These are phyloP conservation scores for Hypotaenidia okinawae DNA, from an alignment of 2,797 vertebrate genomes.

Conservation along the genomic window DNA sequence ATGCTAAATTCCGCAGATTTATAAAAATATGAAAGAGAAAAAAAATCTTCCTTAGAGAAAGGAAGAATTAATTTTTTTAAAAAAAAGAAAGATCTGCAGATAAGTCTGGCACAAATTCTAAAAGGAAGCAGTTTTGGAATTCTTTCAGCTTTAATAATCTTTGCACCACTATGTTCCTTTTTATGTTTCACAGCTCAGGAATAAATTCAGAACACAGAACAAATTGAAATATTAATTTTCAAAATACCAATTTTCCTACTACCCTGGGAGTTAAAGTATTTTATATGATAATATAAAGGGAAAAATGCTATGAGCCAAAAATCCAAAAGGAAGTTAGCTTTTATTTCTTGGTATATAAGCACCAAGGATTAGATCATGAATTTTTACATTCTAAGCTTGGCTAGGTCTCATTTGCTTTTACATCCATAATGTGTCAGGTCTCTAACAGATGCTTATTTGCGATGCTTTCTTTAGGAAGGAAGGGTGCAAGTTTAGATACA, in stretches of 20 bases:
- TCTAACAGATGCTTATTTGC: background rate
- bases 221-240: background rate
- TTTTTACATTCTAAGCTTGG: background rate
- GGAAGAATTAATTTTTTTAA: no score
- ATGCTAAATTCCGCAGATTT: background rate
- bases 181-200: background rate
- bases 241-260: background rate
- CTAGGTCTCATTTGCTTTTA: background rate
- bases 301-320: background rate
- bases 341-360: background rate
- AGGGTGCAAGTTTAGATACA: background rate
- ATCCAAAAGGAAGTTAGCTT: background rate
- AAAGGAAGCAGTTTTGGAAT: background rate
- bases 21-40: background rate
- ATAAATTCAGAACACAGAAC: background rate
- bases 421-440: background rate
- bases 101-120: background rate
- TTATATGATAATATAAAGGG: background rate
- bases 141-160: background rate
- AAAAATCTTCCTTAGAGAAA: background rate
- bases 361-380: background rate
- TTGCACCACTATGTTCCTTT: background rate
- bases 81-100: background rate
- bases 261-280: background rate
- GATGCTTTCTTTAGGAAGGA: background rate